Conservation (phyloP, 2,888 invertebrate genomes). For the Pyrgus malvae region DNA sequence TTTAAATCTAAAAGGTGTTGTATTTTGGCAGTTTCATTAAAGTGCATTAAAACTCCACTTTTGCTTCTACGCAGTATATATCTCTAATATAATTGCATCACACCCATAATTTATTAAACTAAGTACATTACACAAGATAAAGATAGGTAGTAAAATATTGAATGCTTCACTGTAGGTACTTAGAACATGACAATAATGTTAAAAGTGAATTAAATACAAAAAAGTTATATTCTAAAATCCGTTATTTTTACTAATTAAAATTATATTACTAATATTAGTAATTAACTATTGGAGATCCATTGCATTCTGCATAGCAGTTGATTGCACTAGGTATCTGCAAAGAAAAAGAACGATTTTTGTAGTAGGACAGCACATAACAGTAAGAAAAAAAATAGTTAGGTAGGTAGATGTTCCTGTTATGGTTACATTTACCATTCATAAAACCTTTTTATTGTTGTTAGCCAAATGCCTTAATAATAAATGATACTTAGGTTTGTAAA, state of each 20-base stretch:
- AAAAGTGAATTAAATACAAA: conserved; percentile 29
- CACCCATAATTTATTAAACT: conserved; percentile 29
- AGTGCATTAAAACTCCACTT: conserved; percentile 8
- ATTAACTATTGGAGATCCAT: conserved; percentile 73
- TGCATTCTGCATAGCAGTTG: conserved; percentile 55
- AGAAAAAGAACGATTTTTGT: conserved; percentile 21
- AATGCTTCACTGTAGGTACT: conserved; percentile 40
- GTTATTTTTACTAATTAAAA: conserved; percentile 59
- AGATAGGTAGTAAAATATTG: conserved; percentile 14
- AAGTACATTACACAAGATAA: conserved; percentile 19
- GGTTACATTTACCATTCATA: too few species aligned
- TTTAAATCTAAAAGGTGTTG: not conserved
- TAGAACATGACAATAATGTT: conserved; percentile 55
- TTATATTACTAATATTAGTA: conserved; percentile 45
- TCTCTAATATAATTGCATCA: conserved; percentile 38
- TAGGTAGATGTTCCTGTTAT: too few species aligned
- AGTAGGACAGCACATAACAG: not conserved
- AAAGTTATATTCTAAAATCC: conserved; percentile 34
- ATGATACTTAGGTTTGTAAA: too few species aligned
- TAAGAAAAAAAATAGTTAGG: too few species aligned
- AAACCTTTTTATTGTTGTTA: too few species aligned
- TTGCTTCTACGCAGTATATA: not conserved
- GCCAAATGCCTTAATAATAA: too few species aligned
- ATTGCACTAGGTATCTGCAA: conserved; percentile 50
- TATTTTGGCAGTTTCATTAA: not conserved